Conservation (phyloP, 2,888 invertebrate species). For the Aromia moschata region DNA sequence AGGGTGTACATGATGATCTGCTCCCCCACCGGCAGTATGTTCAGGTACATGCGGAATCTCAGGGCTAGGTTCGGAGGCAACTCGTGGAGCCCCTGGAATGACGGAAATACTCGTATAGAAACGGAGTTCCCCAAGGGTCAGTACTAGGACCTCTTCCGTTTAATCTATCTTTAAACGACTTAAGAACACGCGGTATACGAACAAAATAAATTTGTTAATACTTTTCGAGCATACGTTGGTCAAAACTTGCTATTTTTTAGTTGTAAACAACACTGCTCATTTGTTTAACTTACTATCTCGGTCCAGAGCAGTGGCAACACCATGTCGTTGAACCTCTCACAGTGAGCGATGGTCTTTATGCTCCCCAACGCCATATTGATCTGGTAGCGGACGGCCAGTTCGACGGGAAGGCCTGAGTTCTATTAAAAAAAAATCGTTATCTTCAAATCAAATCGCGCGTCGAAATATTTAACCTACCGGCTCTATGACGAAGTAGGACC, state of each 20-base stretch:
- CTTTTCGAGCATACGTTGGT: too few species aligned
- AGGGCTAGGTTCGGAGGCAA: conserved; percentile 71
- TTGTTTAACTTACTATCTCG: conserved; percentile 79
- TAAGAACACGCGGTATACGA: too few species aligned
- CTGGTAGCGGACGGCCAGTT: conserved; percentile 83
- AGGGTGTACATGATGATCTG: conserved; percentile 66
- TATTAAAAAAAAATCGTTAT: conserved; percentile 46
- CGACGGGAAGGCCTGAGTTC: conserved; percentile 80
- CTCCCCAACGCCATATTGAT: conserved; percentile 86
- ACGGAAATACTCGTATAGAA: too few species aligned
- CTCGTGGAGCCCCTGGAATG: conserved; percentile 74
- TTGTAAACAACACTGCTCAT: neutral
- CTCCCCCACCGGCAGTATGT: conserved; percentile 74
- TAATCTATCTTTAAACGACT: too few species aligned
- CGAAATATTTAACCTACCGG: conserved; percentile 68
- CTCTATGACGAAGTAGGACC: conserved; percentile 79
- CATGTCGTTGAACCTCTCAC: conserved; percentile 74
- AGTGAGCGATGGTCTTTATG: conserved; percentile 72
- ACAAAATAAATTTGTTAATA: too few species aligned
- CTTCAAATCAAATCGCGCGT: conserved; percentile 6
- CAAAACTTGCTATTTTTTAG: too few species aligned
- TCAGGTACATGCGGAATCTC: conserved; percentile 78
- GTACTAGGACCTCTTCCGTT: too few species aligned
- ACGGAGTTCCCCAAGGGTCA: too few species aligned
- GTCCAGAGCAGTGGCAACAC: conserved; percentile 87